phyloP scores from a whole-genome alignment of 2,113 vertebrate genomes.

The Bagarius yarrelli region DNA sequence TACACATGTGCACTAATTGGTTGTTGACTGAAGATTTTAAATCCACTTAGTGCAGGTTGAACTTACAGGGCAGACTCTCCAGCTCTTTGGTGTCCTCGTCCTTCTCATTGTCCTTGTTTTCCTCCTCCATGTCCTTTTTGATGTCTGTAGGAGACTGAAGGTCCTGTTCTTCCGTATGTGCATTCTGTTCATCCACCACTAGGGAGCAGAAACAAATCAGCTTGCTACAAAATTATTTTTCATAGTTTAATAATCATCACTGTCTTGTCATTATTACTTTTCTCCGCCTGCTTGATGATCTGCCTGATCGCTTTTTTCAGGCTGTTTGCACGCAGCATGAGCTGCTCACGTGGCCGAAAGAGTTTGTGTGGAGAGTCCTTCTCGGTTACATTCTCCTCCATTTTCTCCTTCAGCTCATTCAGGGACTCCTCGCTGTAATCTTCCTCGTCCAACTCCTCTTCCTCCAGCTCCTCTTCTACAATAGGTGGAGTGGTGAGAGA shows the following conservation, averaged over 20 bases:
- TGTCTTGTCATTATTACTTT: constrained; percentile 71
- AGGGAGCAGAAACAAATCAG: constrained; percentile 27
- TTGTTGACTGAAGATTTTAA: neutral
- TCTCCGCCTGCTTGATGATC: constrained; percentile 93
- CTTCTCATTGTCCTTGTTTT: constrained; percentile 86
- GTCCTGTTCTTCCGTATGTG: constrained; percentile 78
- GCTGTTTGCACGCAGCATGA: constrained; percentile 93
- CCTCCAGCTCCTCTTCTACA: constrained; percentile 81
- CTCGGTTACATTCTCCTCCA: constrained; percentile 74
- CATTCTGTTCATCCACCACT: constrained; percentile 93
- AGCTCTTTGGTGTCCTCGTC: constrained; percentile 87
- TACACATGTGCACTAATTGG: neutral
- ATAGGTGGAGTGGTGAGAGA: constrained; percentile 74
- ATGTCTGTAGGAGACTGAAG: constrained; percentile 77
- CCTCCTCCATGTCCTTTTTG: constrained; percentile 80
- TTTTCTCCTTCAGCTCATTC: constrained; percentile 83
- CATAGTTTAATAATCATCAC: neutral
- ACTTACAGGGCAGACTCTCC: constrained; percentile 75
- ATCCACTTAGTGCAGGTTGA: neutral
- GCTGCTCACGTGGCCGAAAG: constrained; percentile 82
- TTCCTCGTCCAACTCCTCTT: constrained; percentile 69
- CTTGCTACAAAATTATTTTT: neutral
- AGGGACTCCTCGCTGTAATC: constrained; percentile 86
- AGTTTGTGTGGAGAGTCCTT: constrained; percentile 76
- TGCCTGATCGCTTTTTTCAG: constrained; percentile 95